Percentiles rank a stretch among this genome's conserved stretches.
Conservation (phyloP, 2,888 invertebrate species). For the Sarcophaga caerulescens region DNA sequence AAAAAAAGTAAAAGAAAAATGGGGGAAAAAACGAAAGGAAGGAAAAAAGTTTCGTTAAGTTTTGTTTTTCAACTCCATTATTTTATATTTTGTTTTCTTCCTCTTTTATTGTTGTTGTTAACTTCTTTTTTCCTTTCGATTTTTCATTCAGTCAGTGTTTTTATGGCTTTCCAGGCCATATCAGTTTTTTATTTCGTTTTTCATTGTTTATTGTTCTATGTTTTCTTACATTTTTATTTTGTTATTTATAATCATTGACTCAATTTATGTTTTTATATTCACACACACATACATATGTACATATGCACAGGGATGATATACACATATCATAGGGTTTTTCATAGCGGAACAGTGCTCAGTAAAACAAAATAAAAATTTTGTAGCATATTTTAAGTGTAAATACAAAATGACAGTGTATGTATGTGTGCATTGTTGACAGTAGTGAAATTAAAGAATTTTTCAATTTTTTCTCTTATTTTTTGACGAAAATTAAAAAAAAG, state of each 20-base stretch:
- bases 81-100: constrained; percentile 22
- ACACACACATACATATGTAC: not conserved
- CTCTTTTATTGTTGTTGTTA: not conserved
- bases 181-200: constrained; percentile 16
- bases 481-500: no score
- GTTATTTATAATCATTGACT: constrained; percentile 28
- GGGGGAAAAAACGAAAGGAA: not conserved
- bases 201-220: constrained; percentile 34
- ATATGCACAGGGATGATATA: not conserved
- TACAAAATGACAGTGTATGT: constrained; percentile 19
- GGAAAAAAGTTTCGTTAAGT: constrained; percentile 64
- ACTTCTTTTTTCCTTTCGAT: constrained; percentile 17
- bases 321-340: not conserved
- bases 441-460: no score
- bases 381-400: constrained; percentile 5
- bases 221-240: constrained; percentile 10
- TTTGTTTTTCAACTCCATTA: constrained; percentile 37
- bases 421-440: not conserved
- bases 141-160: constrained; percentile 19
- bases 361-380: not conserved
- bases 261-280: constrained; percentile 6
- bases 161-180: constrained; percentile 42
- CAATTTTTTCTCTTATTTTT: no score
- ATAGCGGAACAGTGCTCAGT: not conserved
- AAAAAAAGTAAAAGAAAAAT: constrained; percentile 1